phyloP scores from a whole-genome alignment of 2,113 vertebrate species.

The Dromiciops gliroides region DNA sequence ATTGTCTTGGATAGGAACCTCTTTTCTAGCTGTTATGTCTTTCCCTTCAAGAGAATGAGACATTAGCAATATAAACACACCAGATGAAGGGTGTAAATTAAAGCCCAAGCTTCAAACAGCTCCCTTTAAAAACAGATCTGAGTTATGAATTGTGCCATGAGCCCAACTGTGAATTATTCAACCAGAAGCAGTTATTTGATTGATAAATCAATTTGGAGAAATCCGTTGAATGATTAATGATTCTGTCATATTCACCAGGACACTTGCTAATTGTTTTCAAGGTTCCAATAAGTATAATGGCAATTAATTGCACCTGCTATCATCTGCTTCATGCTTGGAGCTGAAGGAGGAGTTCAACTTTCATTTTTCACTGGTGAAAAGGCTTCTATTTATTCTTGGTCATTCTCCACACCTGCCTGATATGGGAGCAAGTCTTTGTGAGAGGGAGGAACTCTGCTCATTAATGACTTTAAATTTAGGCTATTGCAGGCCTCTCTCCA shows the following conservation, averaged over 20 bases:
- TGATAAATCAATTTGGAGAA: slow-evolving; percentile 80
- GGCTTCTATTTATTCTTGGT: slow-evolving; percentile 64
- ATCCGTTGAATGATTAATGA: slow-evolving; percentile 81
- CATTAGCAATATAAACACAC: slow-evolving; percentile 23
- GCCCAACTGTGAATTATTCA: slow-evolving; percentile 61
- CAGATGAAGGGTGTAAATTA: slow-evolving; percentile 32
- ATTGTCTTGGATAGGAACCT: neutral
- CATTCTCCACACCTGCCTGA: slow-evolving; percentile 52
- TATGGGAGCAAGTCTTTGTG: slow-evolving; percentile 62
- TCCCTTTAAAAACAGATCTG: slow-evolving; percentile 42
- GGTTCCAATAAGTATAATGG: slow-evolving; percentile 76
- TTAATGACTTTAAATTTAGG: slow-evolving; percentile 76
- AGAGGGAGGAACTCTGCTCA: slow-evolving; percentile 59
- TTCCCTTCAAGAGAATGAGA: neutral
- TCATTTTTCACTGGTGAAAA: slow-evolving; percentile 68
- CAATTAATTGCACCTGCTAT: slow-evolving; percentile 75
- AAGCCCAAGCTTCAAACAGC: slow-evolving; percentile 17
- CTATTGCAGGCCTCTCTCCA: neutral
- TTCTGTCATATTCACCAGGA: slow-evolving; percentile 76
- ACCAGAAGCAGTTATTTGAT: slow-evolving; percentile 71
- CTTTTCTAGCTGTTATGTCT: neutral
- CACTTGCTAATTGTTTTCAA: slow-evolving; percentile 81
- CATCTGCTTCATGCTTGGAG: slow-evolving; percentile 60
- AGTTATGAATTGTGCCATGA: slow-evolving; percentile 62
- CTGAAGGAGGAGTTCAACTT: slow-evolving; percentile 63